Percentiles rank a stretch among this genome's conserved stretches.
These are phyloP conservation scores for Semicossyphus pulcher DNA, from an alignment of 2,113 vertebrate genomes.

Conservation along the genomic window DNA sequence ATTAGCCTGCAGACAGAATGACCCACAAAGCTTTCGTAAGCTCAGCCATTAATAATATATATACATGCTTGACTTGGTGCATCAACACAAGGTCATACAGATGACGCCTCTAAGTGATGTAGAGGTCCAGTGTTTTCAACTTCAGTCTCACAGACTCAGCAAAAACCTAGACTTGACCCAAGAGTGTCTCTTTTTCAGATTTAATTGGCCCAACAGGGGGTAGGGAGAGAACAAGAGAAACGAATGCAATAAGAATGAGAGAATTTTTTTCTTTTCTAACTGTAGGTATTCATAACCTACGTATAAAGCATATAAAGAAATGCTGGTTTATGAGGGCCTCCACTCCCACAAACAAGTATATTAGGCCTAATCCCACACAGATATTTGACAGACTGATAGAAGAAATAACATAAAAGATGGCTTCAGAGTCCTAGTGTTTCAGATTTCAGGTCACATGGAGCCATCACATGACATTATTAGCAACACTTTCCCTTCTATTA, in stretches of 20 bases:
- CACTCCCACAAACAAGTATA: not conserved
- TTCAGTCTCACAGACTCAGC: constrained; percentile 49
- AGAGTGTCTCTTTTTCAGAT: constrained; percentile 25
- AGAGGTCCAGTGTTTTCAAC: constrained; percentile 24
- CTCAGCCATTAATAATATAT: constrained; percentile 47
- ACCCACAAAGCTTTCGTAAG: constrained; percentile 32
- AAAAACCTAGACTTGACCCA: constrained; percentile 45
- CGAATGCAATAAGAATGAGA: not conserved
- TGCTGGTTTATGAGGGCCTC: not conserved
- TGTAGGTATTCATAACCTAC: too few relatives aligned
- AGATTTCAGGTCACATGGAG: too few relatives aligned
- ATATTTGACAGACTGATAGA: too few relatives aligned
- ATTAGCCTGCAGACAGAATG: constrained; percentile 2
- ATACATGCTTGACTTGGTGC: constrained; percentile 15
- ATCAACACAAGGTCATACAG: constrained; percentile 46
- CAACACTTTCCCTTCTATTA: too few relatives aligned
- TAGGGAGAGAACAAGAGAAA: not conserved
- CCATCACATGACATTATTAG: too few relatives aligned
- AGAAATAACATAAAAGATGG: too few relatives aligned
- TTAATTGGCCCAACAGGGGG: constrained; percentile 46
- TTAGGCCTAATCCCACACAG: too few relatives aligned
- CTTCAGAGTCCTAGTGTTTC: too few relatives aligned
- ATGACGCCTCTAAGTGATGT: constrained; percentile 29
- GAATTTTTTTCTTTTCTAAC: too few relatives aligned
- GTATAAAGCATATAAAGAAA: too few relatives aligned